These are phyloP conservation scores for Ceryle rudis DNA, from an alignment of 2,797 vertebrate species.

Conservation along the genomic window DNA sequence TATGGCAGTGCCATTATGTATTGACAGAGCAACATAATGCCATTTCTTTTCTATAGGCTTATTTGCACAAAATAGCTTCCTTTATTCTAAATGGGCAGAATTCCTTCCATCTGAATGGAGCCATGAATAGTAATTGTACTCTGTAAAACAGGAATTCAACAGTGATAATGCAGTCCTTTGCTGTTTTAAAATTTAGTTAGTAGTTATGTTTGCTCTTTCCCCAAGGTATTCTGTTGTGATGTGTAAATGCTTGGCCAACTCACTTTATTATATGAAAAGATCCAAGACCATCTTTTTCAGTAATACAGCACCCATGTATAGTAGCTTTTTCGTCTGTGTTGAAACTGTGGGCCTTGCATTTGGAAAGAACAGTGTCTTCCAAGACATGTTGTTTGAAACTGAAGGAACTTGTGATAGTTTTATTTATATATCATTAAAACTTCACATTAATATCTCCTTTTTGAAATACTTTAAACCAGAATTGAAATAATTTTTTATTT, in stretches of 20 bases:
- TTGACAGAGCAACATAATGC: neutral
- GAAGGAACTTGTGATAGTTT: neutral
- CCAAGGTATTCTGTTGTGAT: neutral
- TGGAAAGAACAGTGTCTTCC: neutral
- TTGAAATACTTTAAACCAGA: neutral
- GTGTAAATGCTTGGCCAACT: neutral
- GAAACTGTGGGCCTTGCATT: neutral
- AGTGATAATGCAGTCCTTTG: neutral
- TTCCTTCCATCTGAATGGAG: neutral
- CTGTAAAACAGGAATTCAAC: neutral
- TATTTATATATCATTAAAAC: neutral
- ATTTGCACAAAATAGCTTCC: neutral
- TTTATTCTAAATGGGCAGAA: neutral
- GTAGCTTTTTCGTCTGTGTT: neutral
- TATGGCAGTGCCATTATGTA: neutral
- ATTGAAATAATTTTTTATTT: too few relatives aligned
- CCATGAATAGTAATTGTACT: neutral
- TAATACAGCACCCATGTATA: fast-evolving
- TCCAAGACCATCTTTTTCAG: neutral
- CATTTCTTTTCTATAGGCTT: neutral
- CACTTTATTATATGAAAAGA: neutral
- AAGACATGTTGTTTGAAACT: neutral
- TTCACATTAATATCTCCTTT: neutral
- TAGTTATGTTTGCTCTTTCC: neutral
- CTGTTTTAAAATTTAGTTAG: neutral